Conservation (phyloP, 37 sponge, comb jelly and placozoan species). For the Dysidea cf. avara region DNA sequence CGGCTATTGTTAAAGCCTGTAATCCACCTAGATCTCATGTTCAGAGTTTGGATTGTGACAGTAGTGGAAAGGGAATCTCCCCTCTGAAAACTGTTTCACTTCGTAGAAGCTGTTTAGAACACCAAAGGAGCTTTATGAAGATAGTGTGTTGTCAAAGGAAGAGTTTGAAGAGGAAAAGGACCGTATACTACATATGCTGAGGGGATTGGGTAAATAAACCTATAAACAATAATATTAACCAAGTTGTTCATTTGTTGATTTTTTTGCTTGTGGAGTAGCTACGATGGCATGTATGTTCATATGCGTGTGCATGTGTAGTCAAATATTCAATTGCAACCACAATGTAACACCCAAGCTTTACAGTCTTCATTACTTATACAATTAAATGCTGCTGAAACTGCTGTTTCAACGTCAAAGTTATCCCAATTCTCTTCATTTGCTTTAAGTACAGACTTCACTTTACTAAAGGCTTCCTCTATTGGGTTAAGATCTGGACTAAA, state of each 20-base stretch:
- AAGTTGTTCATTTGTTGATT: too few relatives aligned
- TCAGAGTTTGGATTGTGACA: too few relatives aligned
- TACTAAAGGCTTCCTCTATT: too few relatives aligned
- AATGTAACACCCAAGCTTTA: constrained; percentile 8
- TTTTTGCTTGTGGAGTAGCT: too few relatives aligned
- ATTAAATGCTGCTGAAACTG: constrained; percentile 3
- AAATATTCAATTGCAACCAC: constrained; percentile 4
- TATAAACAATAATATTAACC: too few relatives aligned
- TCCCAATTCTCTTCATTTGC: constrained; percentile 23
- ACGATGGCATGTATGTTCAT: too few relatives aligned
- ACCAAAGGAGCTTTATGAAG: constrained; percentile 19
- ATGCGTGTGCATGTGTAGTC: too few relatives aligned
- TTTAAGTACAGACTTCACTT: constrained; percentile 10
- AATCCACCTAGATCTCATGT: too few relatives aligned
- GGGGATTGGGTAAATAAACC: too few relatives aligned
- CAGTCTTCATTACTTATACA: neutral
- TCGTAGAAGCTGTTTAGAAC: constrained; percentile 18
- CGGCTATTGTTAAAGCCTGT: constrained; percentile 14
- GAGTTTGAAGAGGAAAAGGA: constrained; percentile 22
- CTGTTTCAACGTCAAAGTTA: neutral
- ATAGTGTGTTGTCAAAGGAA: constrained; percentile 12
- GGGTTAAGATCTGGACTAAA: too few relatives aligned
- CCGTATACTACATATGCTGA: too few relatives aligned
- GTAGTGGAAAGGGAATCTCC: neutral
- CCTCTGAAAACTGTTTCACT: constrained; percentile 11